Base-by-base conservation (phyloP, 2,888 invertebrate genomes). In the Morpho helenor region DNA sequence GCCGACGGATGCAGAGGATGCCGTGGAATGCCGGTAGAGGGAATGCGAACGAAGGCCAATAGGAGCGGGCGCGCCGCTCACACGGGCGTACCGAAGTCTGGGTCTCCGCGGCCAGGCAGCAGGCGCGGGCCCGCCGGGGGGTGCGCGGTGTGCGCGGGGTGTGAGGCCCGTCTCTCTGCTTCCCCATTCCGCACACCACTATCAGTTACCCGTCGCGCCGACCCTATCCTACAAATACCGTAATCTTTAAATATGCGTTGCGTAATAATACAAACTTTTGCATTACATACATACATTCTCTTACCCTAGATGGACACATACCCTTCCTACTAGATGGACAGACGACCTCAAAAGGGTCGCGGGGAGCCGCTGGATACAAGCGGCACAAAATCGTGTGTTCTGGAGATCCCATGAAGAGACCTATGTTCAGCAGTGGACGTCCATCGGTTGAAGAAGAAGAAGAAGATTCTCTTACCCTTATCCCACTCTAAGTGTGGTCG, bases 71-170 rank as follows among this genome's bases (percentile, higher is more conserved):
- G 39, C 43, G 16, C 10, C 16, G 41, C 42, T 90, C 91, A 94
- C 68, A 94, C 94, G 8, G 94, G 94, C 5, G 94, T 94, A 65
- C 94, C 94, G 78, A 94, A 94, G 83, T 93, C 93, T 0, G 94
- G 93, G 82, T 94, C 93, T 0, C 94, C 94, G 68, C 93, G 92
- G 49, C 93, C 93, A 63, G 84, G 74, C 57, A 85, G 75, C 65
- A 82, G 71, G 46, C 76, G 76, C 59, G 60, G 60, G 40, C 51
- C 60, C 43, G 61, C 56, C 16, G 59, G 56, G 4, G 93, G 80
- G 93, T 93, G 0, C 93, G 49, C 93, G 69, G 42, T 74, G 74
- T 60, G 54, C 49, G 49, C 43, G 56, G 52, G 56, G 57, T 39
- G 49, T 45, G 9, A 93, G 80, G 93, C 93, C 0, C 93, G 52